Percentiles rank a stretch among this genome's conserved stretches.
These are phyloP conservation scores for Halocynthia aurantium DNA, from an alignment of 23 tunicate genomes.

Conservation along the genomic window DNA sequence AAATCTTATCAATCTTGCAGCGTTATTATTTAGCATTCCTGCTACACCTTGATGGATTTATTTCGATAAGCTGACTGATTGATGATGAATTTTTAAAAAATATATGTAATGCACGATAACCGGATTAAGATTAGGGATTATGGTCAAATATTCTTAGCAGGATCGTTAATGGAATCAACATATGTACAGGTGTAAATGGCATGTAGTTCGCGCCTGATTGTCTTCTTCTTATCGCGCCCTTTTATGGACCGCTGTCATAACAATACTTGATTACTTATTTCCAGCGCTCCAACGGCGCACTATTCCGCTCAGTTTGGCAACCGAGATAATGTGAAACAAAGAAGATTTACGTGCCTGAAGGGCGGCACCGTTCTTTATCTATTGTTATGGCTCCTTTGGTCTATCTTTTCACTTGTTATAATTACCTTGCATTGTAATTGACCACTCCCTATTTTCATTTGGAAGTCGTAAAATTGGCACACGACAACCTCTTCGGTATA, in stretches of 20 bases:
- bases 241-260: background rate
- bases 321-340: background rate
- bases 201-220: slow-evolving; percentile 1
- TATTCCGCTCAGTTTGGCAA: slow-evolving; percentile 4
- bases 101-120: too few species aligned
- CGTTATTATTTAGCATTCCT: too few species aligned
- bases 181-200: background rate
- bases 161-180: too few species aligned
- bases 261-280: background rate
- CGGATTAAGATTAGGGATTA: too few species aligned
- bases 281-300: background rate
- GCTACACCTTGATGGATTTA: too few species aligned
- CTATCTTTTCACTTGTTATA: background rate
- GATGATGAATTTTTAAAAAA: too few species aligned
- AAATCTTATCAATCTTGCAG: too few species aligned
- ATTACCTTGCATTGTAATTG: background rate
- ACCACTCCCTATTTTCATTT: background rate
- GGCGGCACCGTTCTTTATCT: slow-evolving; percentile 4
- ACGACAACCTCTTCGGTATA: background rate
- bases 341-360: background rate
- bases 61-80: too few species aligned
- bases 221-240: slow-evolving; percentile 1
- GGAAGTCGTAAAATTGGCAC: slow-evolving; percentile 10
- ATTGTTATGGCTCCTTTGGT: background rate
- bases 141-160: too few species aligned